phyloP scores from a whole-genome alignment of 2,888 invertebrate genomes.

The Hoplodrina ambigua region DNA sequence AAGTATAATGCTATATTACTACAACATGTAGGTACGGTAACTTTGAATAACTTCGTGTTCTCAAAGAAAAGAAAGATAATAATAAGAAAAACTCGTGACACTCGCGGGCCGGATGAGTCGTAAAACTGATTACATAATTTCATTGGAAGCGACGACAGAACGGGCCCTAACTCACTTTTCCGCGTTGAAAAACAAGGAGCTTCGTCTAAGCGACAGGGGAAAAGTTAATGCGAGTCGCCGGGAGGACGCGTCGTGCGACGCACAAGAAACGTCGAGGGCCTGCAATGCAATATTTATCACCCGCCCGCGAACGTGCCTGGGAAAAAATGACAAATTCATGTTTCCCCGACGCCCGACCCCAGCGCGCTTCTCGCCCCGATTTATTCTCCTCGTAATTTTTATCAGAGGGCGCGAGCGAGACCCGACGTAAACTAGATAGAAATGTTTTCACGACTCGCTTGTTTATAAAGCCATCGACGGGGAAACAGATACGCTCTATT shows the following conservation, averaged over 20 bases:
- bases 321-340: slow-evolving; percentile 91
- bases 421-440: slow-evolving; percentile 85
- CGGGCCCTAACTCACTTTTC: slow-evolving; percentile 82
- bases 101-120: slow-evolving; percentile 81
- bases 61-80: slow-evolving; percentile 63
- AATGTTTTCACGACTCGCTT: slow-evolving; percentile 88
- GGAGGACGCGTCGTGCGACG: slow-evolving; percentile 64
- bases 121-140: slow-evolving; percentile 88
- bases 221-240: slow-evolving; percentile 80
- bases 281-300: slow-evolving; percentile 90
- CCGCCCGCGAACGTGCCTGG: slow-evolving; percentile 87
- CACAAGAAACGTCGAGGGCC: slow-evolving; percentile 80
- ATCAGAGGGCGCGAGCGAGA: slow-evolving; percentile 84
- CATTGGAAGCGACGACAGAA: slow-evolving; percentile 85
- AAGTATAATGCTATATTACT: slow-evolving; percentile 30
- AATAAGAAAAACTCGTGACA: slow-evolving; percentile 77
- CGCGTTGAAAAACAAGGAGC: slow-evolving; percentile 84
- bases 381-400: slow-evolving; percentile 88
- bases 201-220: slow-evolving; percentile 78
- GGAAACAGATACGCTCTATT: slow-evolving; percentile 87
- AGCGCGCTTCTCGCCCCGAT: slow-evolving; percentile 77
- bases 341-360: slow-evolving; percentile 74
- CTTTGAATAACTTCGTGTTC: slow-evolving; percentile 44
- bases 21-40: slow-evolving; percentile 26
- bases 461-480: slow-evolving; percentile 89